These are phyloP conservation scores for Dinoponera quadriceps DNA, from an alignment of 1,140 invertebrate species.

Conservation along the genomic window DNA sequence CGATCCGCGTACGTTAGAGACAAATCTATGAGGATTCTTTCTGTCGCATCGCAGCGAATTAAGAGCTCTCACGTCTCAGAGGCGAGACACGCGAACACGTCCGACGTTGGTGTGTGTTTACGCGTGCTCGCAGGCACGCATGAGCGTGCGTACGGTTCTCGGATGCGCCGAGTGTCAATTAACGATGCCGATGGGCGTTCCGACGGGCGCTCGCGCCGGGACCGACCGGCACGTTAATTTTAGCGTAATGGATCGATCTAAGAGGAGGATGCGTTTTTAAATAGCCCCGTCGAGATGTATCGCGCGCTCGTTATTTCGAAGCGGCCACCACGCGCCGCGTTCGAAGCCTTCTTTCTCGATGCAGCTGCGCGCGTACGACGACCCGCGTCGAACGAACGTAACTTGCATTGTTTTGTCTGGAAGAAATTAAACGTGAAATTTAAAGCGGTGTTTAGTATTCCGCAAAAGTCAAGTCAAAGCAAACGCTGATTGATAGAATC, in stretches of 20 bases:
- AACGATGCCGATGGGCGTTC: constrained; percentile 34
- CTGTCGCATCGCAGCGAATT: background rate
- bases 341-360: background rate
- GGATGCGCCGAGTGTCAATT: constrained; percentile 46
- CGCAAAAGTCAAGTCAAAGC: no score
- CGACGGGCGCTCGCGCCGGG: background rate
- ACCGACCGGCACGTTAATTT: constrained; percentile 50
- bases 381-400: no score
- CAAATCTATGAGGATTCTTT: constrained; percentile 2
- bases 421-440: no score
- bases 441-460: no score
- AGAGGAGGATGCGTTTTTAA: constrained; percentile 56
- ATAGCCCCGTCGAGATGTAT: constrained; percentile 47
- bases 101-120: constrained; percentile 2
- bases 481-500: no score
- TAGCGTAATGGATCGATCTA: constrained; percentile 54
- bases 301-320: constrained; percentile 42
- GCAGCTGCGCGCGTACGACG: no score
- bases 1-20: background rate
- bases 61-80: background rate
- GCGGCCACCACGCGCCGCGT: background rate
- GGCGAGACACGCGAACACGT: background rate
- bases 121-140: background rate
- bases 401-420: no score
- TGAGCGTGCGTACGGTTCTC: background rate